Evolutionary conservation across 2,797 vertebrate genomes (phyloP), one percentile per base, ranked within the genome.

Genomic region (Poeciliopsis gracilis): DNA sequence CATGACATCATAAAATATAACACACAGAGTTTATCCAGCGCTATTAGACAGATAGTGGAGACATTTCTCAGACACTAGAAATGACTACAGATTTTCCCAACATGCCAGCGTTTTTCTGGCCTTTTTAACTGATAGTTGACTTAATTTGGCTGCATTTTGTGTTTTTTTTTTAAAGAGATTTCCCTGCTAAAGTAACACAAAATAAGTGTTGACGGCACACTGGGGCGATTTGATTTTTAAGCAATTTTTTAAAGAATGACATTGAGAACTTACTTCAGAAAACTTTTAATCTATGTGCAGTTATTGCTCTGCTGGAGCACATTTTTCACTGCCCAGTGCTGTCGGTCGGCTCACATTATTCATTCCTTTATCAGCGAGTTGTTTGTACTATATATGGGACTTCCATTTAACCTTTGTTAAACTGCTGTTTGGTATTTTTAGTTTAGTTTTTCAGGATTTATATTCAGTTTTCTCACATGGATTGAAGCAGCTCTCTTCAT

Each of bases 291-390:
- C 90, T 91, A 72, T 89, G 81, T 80, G 77, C 81, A 88, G 78
- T 89, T 93, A 86, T 91, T 93, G 78, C 77, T 72, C 53, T 11
- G 77, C 82, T 69, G 84, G 78, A 77, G 76, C 83, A 84, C 78
- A 94, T 94, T 94, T 91, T 89, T 94, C 90, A 91, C 87, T 89
- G 88, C 89, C 87, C 63, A 77, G 57, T 51, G 76, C 25, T 87
- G 84, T 90, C 82, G 85, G 87, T 93, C 89, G 89, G 86, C 83
- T 86, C 82, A 77, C 88, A 94, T 94, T 93, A 89, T 81, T 93
- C 91, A 91, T 91, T 86, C 89, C 82, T 91, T 92, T 92, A 92
- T 93, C 90, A 86, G 85, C 25, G 28, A 18, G 25, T 78, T 75
- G 79, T 84, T 88, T 77, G 57, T 79, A 80, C 78, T 85, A 30